Percentiles rank a stretch among this genome's conserved stretches.
phyloP scores from a whole-genome alignment of 2,113 vertebrate genomes.

The Coreoperca whiteheadi region DNA sequence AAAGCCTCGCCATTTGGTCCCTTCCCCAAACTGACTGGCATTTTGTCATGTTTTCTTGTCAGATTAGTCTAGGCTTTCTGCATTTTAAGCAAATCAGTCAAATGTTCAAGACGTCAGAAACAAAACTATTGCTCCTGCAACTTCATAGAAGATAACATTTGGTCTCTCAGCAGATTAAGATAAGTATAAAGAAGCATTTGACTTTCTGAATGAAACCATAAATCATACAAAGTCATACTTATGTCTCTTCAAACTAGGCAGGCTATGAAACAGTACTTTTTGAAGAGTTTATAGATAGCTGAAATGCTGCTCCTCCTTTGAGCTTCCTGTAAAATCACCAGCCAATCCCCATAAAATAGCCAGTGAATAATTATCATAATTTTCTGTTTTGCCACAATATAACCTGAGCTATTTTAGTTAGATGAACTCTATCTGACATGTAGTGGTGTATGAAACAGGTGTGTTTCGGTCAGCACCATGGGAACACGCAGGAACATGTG shows the following conservation, averaged over 20 bases:
- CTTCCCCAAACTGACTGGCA: neutral
- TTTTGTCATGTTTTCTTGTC: neutral
- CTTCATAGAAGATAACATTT: neutral
- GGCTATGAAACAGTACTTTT: neutral
- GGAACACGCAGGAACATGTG: constrained; percentile 37
- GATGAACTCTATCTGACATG: constrained; percentile 11
- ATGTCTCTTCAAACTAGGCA: neutral
- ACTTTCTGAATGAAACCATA: neutral
- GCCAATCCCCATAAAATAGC: neutral
- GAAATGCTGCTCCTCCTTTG: neutral
- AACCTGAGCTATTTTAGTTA: neutral
- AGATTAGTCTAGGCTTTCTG: constrained; percentile 17
- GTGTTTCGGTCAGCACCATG: constrained; percentile 3
- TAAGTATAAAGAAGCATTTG: neutral
- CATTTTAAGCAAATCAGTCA: constrained; percentile 12
- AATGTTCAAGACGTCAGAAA: neutral
- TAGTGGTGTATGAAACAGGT: constrained; percentile 26
- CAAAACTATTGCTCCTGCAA: neutral
- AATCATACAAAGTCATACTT: neutral
- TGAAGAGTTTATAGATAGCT: neutral
- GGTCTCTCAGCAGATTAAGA: neutral
- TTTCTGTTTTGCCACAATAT: neutral
- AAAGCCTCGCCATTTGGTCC: neutral
- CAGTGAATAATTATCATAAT: neutral
- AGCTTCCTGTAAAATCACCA: neutral